Percentiles rank a stretch among this genome's conserved stretches.
These are phyloP conservation scores for Tachuris rubrigastra DNA, from an alignment of 2,113 vertebrate species.

Conservation along the genomic window DNA sequence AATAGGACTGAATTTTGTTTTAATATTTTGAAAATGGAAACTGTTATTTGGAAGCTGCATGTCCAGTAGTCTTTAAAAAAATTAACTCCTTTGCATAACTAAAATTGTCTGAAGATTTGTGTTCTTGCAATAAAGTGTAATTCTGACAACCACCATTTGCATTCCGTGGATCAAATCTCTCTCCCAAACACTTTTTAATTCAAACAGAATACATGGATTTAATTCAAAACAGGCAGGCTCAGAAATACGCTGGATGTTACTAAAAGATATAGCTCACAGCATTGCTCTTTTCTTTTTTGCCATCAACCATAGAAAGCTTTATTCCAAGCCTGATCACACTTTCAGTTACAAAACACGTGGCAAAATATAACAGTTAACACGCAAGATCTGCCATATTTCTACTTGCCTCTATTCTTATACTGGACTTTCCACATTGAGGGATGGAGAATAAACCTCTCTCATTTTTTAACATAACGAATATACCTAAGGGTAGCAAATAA, in stretches of 20 bases:
- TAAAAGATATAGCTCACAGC: background rate
- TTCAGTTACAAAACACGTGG: constrained; percentile 69
- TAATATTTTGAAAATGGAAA: background rate
- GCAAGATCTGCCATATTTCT: constrained; percentile 66
- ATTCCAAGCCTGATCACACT: constrained; percentile 75
- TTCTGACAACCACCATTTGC: background rate
- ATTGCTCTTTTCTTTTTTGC: background rate
- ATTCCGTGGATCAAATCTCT: background rate
- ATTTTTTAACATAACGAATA: constrained; percentile 47
- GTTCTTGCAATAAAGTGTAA: background rate
- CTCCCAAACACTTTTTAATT: background rate
- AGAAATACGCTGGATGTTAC: background rate
- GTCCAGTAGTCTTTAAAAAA: background rate
- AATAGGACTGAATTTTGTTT: background rate
- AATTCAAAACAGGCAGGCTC: background rate
- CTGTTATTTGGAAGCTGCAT: background rate
- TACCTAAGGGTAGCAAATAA: constrained; percentile 62
- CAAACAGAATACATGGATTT: background rate
- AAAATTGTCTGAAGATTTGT: background rate
- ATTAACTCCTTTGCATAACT: background rate
- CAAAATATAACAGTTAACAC: constrained; percentile 68
- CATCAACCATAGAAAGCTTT: constrained; percentile 71
- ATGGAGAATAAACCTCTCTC: constrained; percentile 43
- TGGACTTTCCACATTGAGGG: constrained; percentile 31
- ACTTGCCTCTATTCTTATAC: constrained; percentile 58